Evolutionary conservation across 2,797 vertebrate genomes (phyloP).

Genomic region (Pangasius mekongensis): DNA sequence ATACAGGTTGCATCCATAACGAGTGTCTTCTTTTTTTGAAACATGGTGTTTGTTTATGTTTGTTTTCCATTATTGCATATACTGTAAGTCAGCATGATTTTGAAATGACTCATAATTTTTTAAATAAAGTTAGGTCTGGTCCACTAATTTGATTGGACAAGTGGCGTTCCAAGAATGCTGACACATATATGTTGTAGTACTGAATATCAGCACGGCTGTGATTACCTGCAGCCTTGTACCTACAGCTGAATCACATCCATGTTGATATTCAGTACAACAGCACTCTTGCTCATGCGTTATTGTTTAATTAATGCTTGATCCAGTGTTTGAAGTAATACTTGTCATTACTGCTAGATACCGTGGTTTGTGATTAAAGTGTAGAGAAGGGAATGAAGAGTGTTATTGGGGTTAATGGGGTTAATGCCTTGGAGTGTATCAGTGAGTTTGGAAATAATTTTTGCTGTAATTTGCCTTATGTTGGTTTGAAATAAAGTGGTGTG

Average conservation of each 20-base stretch:
- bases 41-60: background rate
- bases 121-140: background rate
- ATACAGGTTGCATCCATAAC: too few relatives aligned
- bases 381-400: constrained; percentile 19
- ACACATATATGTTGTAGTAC: background rate
- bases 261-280: background rate
- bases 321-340: constrained; percentile 16
- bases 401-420: constrained; percentile 41
- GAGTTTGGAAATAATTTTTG: constrained; percentile 31
- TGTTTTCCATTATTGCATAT: background rate
- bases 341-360: constrained; percentile 16
- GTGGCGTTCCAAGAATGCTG: background rate
- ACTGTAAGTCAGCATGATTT: background rate
- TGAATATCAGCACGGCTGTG: background rate
- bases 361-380: constrained; percentile 24
- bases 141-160: background rate
- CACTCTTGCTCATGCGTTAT: background rate
- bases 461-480: constrained; percentile 25
- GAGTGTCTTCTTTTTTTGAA: background rate
- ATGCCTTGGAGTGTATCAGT: constrained; percentile 31
- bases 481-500: constrained; percentile 24
- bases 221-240: background rate
- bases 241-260: background rate
- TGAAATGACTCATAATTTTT: background rate
- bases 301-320: constrained; percentile 31